A percentile compares a stretch with the other conserved stretches of the same genome.
phyloP scores from a whole-genome alignment of 2,797 vertebrate species.

The Hozukius guyotensis region DNA sequence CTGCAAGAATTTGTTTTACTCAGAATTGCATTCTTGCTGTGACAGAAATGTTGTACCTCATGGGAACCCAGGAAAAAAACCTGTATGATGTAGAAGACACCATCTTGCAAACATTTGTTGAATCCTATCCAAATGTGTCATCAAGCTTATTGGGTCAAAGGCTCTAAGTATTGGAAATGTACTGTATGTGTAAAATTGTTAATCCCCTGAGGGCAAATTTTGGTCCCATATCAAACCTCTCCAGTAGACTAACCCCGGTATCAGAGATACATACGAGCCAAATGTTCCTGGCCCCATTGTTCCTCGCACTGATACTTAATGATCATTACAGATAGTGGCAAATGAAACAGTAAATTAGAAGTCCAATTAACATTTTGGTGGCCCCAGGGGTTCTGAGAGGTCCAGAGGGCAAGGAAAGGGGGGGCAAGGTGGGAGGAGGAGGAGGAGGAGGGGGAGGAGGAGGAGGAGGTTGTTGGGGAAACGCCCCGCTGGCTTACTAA shows the following conservation, averaged over 20 bases:
- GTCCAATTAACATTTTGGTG: slow-evolving; percentile 75
- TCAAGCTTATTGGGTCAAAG: slow-evolving; percentile 2
- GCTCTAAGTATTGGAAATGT: not conserved
- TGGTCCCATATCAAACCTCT: not conserved
- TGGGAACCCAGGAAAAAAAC: not conserved
- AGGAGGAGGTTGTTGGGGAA: slow-evolving; percentile 29
- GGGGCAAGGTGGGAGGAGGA: slow-evolving; percentile 15
- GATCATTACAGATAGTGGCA: slow-evolving; percentile 67
- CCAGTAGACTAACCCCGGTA: not conserved
- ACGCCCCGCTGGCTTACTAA: slow-evolving; percentile 59
- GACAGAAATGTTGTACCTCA: not conserved
- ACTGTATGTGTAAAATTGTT: not conserved
- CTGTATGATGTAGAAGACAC: not conserved
- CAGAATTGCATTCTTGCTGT: not conserved
- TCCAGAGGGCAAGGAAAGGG: slow-evolving; percentile 34
- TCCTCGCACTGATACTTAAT: slow-evolving; percentile 57
- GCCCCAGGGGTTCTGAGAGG: slow-evolving; percentile 53
- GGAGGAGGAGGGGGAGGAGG: slow-evolving; percentile 10
- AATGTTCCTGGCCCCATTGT: slow-evolving; percentile 54
- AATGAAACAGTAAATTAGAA: slow-evolving; percentile 77
- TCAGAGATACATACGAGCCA: slow-evolving; percentile 30
- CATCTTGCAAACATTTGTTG: not conserved
- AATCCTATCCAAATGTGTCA: not conserved
- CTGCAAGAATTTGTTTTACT: not conserved
- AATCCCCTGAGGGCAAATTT: not conserved